Evolutionary conservation across 2,797 vertebrate species (phyloP), one percentile per base, ranked within the genome.

Genomic region (Falco cherrug): DNA sequence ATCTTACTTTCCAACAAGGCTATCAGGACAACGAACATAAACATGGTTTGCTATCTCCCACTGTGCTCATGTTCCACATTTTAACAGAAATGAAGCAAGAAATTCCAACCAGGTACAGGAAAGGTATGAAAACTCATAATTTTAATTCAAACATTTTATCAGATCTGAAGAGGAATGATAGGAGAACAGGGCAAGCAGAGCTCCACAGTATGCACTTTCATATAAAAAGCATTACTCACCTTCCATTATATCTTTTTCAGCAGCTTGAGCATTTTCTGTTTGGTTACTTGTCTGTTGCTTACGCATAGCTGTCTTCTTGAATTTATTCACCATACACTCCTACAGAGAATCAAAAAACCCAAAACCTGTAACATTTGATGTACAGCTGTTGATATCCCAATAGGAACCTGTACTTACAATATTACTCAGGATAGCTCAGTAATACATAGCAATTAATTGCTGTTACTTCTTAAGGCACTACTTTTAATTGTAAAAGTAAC

Each of bases 271-370:
- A 84, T 97, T 98, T 93, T 98, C 98, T 1, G 97, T 97, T 91
- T 98, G 97, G 79, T 90, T 98, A 80, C 95, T 97, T 63, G 98
- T 98, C 90, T 98, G 98, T 10, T 98, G 97, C 88, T 98, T 99
- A 88, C 98, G 98, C 96, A 98, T 97, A 76, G 98, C 98, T 43
- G 98, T 99, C 97, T 99, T 99, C 96, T 98, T 98, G 92, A 98
- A 99, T 95, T 99, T 99, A 97, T 98, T 98, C 78, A 99, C 98
- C 98, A 99, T 99, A 90, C 98, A 99, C 81, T 99, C 98, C 99
- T 99, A 91, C 7, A 79, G 31, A 82, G 35, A 93, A 96, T 59
- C 19, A 95, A 18, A 92, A 68, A 53, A 45, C 43, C 43, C 17
- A 79, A 68, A 64, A 11, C 16, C 4, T 29, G 3, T 59, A 51